These are phyloP conservation scores for Ochropleura plecta DNA, from an alignment of 2,888 invertebrate species.

Conservation along the genomic window DNA sequence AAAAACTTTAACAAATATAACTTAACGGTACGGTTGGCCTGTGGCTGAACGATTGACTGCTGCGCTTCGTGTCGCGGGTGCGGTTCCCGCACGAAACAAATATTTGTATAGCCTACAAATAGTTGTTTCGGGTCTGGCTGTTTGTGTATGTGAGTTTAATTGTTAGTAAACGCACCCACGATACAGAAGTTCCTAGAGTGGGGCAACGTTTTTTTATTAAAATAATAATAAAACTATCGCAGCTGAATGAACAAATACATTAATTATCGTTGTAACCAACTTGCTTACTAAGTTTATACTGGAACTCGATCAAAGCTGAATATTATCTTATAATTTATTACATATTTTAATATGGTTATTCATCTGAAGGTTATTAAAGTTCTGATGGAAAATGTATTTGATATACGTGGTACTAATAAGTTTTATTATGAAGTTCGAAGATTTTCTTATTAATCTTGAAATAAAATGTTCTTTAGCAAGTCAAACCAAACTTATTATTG, in stretches of 20 bases:
- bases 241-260: constrained; percentile 21
- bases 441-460: neutral
- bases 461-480: constrained; percentile 17
- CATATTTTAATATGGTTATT: too few relatives aligned
- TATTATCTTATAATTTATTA: constrained; percentile 14
- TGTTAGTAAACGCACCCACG: too few relatives aligned
- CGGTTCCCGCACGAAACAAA: too few relatives aligned
- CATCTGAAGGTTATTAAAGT: constrained; percentile 5
- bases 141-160: too few relatives aligned
- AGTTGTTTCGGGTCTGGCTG: too few relatives aligned
- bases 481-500: neutral
- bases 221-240: too few relatives aligned
- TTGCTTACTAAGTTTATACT: constrained; percentile 11
- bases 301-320: constrained; percentile 38
- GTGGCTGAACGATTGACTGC: too few relatives aligned
- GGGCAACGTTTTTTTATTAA: too few relatives aligned
- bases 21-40: too few relatives aligned
- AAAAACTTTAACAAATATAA: constrained; percentile 8
- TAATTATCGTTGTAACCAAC: constrained; percentile 4
- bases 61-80: too few relatives aligned
- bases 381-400: constrained; percentile 10
- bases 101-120: too few relatives aligned
- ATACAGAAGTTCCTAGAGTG: too few relatives aligned
- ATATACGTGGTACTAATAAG: neutral
- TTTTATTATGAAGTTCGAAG: constrained; percentile 5